A percentile compares a stretch with the other conserved stretches of the same genome.
phyloP scores from a whole-genome alignment of 1,140 invertebrate species.

The Pseudomyrmex dendroicus region DNA sequence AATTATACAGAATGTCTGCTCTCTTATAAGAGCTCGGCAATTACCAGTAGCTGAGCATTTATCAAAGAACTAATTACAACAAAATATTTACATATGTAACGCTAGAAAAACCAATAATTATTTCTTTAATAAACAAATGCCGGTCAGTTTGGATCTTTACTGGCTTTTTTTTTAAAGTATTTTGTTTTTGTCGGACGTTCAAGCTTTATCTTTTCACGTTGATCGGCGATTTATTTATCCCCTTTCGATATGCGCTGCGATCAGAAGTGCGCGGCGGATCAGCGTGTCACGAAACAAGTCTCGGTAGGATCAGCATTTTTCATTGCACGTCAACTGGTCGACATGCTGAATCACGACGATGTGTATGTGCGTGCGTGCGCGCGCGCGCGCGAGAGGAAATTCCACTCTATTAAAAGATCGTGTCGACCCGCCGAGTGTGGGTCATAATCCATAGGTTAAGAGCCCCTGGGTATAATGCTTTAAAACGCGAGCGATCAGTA shows the following conservation, averaged over 20 bases:
- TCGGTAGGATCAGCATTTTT: conserved; percentile 46
- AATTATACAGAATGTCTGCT: too few species aligned
- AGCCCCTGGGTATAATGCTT: conserved; percentile 28
- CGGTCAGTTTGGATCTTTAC: too few species aligned
- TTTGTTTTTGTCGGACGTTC: neutral
- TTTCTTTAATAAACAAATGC: too few species aligned
- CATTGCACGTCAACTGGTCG: conserved; percentile 23
- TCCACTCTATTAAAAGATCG: conserved; percentile 59
- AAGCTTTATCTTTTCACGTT: conserved; percentile 4
- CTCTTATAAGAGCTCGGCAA: too few species aligned
- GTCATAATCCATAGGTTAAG: conserved; percentile 56
- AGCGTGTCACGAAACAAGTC: neutral
- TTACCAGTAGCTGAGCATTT: too few species aligned
- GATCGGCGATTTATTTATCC: neutral
- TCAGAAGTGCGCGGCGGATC: conserved; percentile 1
- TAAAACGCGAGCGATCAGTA: conserved; percentile 21
- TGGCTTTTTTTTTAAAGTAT: neutral
- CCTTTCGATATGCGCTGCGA: neutral
- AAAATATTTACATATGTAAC: too few species aligned
- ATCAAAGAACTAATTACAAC: too few species aligned
- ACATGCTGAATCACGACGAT: conserved; percentile 44
- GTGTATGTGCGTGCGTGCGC: neutral
- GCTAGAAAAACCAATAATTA: too few species aligned
- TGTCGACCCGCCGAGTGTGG: conserved; percentile 34
- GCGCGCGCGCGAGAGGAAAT: conserved; percentile 26